phyloP scores from a whole-genome alignment of 2,797 vertebrate species.

The Hydrolagus colliei region DNA sequence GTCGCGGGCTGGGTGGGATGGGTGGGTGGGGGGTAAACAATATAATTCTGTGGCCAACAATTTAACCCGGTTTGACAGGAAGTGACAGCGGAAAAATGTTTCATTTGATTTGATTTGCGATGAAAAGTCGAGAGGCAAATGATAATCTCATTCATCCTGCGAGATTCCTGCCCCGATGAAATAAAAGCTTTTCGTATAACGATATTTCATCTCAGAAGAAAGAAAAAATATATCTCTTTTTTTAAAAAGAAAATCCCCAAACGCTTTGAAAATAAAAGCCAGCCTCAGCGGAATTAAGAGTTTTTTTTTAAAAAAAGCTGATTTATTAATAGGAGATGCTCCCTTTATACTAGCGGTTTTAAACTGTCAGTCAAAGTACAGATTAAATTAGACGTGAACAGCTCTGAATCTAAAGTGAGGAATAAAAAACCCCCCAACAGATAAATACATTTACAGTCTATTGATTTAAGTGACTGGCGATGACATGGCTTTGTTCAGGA shows the following conservation, averaged over 20 bases:
- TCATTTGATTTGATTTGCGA: neutral
- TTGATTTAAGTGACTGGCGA: neutral
- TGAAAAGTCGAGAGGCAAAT: neutral
- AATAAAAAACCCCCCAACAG: neutral
- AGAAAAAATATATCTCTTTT: neutral
- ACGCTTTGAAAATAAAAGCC: too few relatives aligned
- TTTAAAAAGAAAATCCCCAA: too few relatives aligned
- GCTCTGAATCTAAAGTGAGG: neutral
- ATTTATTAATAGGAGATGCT: conserved; percentile 5
- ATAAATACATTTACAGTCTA: conserved; percentile 11
- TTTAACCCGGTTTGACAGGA: neutral
- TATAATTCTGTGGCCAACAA: neutral
- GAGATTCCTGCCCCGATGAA: conserved; percentile 1
- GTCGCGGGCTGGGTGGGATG: too few relatives aligned
- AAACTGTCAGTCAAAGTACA: neutral
- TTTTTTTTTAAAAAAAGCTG: neutral
- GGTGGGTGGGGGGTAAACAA: neutral
- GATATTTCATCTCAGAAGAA: conserved; percentile 12
- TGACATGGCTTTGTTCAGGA: neutral
- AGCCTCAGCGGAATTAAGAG: neutral
- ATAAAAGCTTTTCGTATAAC: conserved; percentile 21
- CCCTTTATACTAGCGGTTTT: neutral
- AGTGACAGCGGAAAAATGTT: conserved; percentile 16
- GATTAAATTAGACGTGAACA: neutral
- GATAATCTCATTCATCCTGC: conserved; percentile 9